Conservation (phyloP, 30 jellyfish, hydroid and myxozoan genomes). For the Nemopilema nomurai region DNA sequence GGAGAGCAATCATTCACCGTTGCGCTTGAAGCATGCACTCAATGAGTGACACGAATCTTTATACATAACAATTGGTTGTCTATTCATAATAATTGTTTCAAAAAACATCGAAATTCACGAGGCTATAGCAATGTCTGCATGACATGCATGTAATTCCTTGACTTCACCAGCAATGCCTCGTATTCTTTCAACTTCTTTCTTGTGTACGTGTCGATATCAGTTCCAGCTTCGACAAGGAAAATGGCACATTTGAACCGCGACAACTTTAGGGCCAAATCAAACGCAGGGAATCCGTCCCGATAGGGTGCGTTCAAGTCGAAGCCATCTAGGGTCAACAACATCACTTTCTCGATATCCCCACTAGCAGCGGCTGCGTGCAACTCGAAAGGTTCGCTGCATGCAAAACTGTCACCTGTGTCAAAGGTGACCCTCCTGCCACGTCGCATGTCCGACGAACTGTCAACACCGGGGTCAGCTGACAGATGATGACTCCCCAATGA, state of each 20-base stretch:
- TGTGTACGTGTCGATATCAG: conserved; percentile 45
- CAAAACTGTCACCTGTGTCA: conserved; percentile 3
- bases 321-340: conserved; percentile 31
- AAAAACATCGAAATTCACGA: too few relatives aligned
- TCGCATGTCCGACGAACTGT: neutral
- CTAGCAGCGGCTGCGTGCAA: conserved; percentile 49
- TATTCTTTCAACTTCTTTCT: conserved; percentile 41
- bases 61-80: too few relatives aligned
- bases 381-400: conserved; percentile 3
- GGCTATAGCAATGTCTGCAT: conserved; percentile 42
- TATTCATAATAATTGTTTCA: too few relatives aligned
- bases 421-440: conserved; percentile 26
- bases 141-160: conserved; percentile 35
- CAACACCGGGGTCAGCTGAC: neutral
- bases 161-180: conserved; percentile 3
- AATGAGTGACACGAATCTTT: too few relatives aligned
- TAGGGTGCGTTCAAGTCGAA: conserved; percentile 36
- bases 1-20: too few relatives aligned
- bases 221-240: conserved; percentile 72
- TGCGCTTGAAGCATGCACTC: too few relatives aligned
- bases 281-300: conserved; percentile 68
- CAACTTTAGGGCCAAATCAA: conserved; percentile 34
- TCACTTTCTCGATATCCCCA: conserved; percentile 56
- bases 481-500: neutral
- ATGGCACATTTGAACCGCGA: conserved; percentile 61